Evolutionary conservation across 2,888 invertebrate genomes (phyloP), one percentile per base, ranked within the genome.

Genomic region (Lasioglossum oenotherae): DNA sequence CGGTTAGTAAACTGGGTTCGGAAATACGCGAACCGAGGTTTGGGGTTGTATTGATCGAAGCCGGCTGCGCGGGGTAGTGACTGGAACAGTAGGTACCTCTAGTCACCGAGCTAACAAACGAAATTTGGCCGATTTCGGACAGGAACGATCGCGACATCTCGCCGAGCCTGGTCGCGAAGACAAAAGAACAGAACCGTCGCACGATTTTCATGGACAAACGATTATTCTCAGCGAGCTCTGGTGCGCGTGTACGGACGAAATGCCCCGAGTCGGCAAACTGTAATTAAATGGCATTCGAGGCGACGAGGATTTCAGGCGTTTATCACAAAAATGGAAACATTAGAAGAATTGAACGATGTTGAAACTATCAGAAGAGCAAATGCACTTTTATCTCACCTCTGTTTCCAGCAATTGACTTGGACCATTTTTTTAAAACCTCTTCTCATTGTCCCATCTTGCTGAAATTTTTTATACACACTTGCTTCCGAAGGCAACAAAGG

Each of bases 41-140:
- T 94, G 93, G 92, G 94, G 93, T 93, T 90, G 94, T 94, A 94
- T 94, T 94, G 94, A 94, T 94, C 94, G 93, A 90, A 87, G 89
- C 90, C 67, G 89, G 90, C 90, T 91, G 92, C 90, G 92, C 89
- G 92, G 92, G 90, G 89, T 88, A 88, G 91, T 91, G 91, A 90
- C 92, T 93, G 92, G 93, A 93, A 93, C 93, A 93, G 92, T 93
- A 91, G 92, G 91, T 91, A 92, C 90, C 88, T 92, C 92, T 89
- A 91, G 88, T 91, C 87, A 86, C 87, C 86, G 75, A 78, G 84
- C 87, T 88, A 88, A 86, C 87, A 88, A 88, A 88, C 86, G 88
- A 88, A 90, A 87, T 90, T 91, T 78, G 81, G 74, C 80, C 81
- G 69, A 74, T 60, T 78, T 60, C 67, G 78, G 74, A 75, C 83